Percentiles rank a stretch among this genome's conserved stretches.
Conservation (phyloP, 2,797 vertebrate genomes). For the Microcaecilia unicolor region DNA sequence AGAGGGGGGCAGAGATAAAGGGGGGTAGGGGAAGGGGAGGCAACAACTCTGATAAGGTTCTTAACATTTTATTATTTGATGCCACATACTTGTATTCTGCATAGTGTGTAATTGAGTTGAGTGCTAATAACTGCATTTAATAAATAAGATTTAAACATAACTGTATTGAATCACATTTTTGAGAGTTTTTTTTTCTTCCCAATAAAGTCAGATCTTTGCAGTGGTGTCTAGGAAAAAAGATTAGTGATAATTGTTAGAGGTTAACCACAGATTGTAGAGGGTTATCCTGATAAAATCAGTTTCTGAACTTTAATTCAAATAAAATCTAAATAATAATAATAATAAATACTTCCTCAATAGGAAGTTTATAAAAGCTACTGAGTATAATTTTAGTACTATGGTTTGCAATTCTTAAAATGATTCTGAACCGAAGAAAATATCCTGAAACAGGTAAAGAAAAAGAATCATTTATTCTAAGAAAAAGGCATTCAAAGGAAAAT, state of each 20-base stretch:
- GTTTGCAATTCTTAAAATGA: conserved; percentile 2
- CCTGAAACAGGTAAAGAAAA: neutral
- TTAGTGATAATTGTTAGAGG: neutral
- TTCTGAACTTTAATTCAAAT: neutral
- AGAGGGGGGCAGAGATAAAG: too few species aligned
- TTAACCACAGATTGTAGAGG: conserved; percentile 7
- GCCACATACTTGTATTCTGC: too few species aligned
- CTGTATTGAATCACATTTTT: neutral
- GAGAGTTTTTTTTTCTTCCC: neutral
- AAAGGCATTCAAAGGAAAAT: neutral
- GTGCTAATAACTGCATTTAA: too few species aligned
- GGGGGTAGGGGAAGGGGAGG: too few species aligned
- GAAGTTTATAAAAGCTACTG: too few species aligned
- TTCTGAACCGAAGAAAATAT: neutral
- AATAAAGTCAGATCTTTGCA: neutral
- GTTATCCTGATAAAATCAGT: conserved; percentile 2
- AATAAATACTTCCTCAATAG: too few species aligned
- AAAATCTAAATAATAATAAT: too few species aligned
- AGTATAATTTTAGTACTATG: too few species aligned
- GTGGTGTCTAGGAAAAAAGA: neutral
- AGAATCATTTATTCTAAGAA: neutral
- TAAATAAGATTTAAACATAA: too few species aligned
- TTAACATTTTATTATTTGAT: too few species aligned
- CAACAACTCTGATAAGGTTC: too few species aligned
- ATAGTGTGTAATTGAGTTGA: too few species aligned